A percentile compares a stretch with the other conserved stretches of the same genome.
Evolutionary conservation across 2,797 vertebrate species (phyloP).

Genomic region (Crenichthys baileyi): DNA sequence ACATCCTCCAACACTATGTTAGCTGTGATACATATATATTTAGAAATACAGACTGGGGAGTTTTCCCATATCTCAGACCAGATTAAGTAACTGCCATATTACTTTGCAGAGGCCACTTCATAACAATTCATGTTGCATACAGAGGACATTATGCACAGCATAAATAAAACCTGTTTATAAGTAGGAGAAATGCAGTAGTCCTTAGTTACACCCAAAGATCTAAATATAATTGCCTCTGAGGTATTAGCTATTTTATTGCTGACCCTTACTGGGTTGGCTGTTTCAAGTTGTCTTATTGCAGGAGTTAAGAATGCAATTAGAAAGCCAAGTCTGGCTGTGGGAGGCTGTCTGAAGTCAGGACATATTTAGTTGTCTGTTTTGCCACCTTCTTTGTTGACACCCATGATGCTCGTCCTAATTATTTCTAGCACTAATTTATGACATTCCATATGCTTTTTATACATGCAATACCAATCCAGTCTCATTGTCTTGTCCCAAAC

Average conservation of each 20-base stretch:
- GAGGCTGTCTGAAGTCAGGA: slow-evolving; percentile 49
- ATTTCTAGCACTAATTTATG: background rate
- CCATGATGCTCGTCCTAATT: slow-evolving; percentile 14
- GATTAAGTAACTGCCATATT: slow-evolving; percentile 64
- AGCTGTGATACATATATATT: slow-evolving; percentile 52
- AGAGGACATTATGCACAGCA: slow-evolving; percentile 40
- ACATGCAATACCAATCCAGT: background rate
- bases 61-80: slow-evolving; percentile 46
- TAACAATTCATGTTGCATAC: slow-evolving; percentile 22
- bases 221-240: slow-evolving; percentile 41
- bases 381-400: slow-evolving; percentile 21
- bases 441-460: background rate
- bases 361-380: slow-evolving; percentile 47
- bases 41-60: slow-evolving; percentile 53
- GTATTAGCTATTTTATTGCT: slow-evolving; percentile 54
- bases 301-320: slow-evolving; percentile 43
- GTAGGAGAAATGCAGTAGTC: slow-evolving; percentile 19
- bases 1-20: slow-evolving; percentile 51
- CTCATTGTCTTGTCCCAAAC: slow-evolving; percentile 16
- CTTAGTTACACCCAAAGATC: slow-evolving; percentile 23
- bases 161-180: slow-evolving; percentile 42
- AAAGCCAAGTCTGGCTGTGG: slow-evolving; percentile 52
- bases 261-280: slow-evolving; percentile 58
- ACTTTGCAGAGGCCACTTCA: slow-evolving; percentile 35
- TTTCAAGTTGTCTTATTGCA: slow-evolving; percentile 69